Conservation (phyloP, 2,797 vertebrate species). For the Cirrhinus mrigala region DNA sequence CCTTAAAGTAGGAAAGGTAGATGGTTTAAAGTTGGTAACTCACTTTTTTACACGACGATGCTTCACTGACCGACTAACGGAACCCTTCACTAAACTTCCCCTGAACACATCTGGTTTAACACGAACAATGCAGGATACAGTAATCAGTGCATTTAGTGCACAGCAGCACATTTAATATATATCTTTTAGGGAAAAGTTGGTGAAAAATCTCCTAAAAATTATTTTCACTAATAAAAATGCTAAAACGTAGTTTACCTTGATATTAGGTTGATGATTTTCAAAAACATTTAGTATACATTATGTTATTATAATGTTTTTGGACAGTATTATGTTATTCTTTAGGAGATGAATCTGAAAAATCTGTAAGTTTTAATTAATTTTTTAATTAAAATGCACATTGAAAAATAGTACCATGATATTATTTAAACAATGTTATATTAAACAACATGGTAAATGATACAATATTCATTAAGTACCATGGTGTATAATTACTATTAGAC, state of each 20-base stretch:
- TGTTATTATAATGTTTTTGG: neutral
- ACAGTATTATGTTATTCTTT: neutral
- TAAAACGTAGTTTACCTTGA: neutral
- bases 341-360: neutral
- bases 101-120: neutral
- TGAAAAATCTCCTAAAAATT: neutral
- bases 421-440: neutral
- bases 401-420: neutral
- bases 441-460: neutral
- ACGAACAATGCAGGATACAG: neutral
- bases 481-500: neutral
- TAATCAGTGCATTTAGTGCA: neutral
- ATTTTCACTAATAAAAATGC: neutral
- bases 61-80: neutral
- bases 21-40: neutral
- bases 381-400: neutral
- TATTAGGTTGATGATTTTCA: too few species aligned
- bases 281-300: too few species aligned
- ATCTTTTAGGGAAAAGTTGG: neutral
- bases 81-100: neutral
- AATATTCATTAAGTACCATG: neutral
- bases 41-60: neutral
- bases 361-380: neutral
- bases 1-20: neutral
- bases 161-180: neutral